phyloP scores from a whole-genome alignment of 2,113 vertebrate species.

The Tenrec ecaudatus region DNA sequence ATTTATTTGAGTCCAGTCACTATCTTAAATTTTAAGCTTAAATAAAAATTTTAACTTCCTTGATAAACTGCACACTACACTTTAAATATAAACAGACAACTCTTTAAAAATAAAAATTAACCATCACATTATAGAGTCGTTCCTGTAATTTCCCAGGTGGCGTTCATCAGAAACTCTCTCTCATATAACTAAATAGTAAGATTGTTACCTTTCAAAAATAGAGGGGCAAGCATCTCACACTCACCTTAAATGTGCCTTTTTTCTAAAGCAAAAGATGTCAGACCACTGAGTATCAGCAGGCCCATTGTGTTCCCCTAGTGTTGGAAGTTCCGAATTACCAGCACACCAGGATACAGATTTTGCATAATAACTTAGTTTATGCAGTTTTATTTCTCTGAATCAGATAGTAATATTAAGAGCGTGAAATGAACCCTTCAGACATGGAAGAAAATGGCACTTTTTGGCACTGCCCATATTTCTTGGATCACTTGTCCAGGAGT shows the following conservation, averaged over 20 bases:
- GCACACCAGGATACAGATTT: background rate
- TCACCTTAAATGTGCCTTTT: background rate
- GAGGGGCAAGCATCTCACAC: background rate
- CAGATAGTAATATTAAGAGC: background rate
- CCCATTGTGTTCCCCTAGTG: background rate
- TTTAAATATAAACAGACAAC: background rate
- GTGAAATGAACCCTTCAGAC: constrained; percentile 4
- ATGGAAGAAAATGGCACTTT: background rate
- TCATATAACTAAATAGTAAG: background rate
- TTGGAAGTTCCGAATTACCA: constrained; percentile 30
- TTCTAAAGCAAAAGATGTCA: constrained; percentile 27
- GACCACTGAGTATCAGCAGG: background rate
- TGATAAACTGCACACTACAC: background rate
- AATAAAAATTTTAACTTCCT: background rate
- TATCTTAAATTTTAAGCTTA: background rate
- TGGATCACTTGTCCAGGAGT: background rate
- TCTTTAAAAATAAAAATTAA: too few relatives aligned
- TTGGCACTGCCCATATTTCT: background rate
- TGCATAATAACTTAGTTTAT: constrained; percentile 24
- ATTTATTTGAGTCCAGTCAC: background rate
- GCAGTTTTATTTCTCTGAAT: background rate
- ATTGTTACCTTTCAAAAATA: background rate
- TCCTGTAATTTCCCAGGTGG: background rate
- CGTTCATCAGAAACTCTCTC: background rate
- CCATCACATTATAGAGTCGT: background rate